Evolutionary conservation across 1,140 invertebrate species (phyloP).

Genomic region (Zeugodacus cucurbitae): DNA sequence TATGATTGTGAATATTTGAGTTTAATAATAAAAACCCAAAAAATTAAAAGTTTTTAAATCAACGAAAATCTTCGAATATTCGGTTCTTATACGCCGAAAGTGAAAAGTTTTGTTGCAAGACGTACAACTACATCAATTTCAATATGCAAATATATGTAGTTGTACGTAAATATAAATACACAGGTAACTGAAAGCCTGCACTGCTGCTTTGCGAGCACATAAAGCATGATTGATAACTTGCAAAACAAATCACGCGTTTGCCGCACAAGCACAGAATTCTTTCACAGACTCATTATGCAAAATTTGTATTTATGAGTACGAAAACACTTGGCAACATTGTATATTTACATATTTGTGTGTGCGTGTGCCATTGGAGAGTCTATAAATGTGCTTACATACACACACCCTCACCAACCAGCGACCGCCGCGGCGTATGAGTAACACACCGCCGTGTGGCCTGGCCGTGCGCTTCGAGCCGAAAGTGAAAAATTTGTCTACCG

Average conservation of each 20-base stretch:
- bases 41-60: no score
- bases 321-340: no score
- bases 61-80: no score
- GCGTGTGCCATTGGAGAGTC: background rate
- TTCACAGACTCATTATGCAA: background rate
- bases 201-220: background rate
- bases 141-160: no score
- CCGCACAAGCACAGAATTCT: background rate
- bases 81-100: no score
- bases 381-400: background rate
- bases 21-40: no score
- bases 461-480: background rate
- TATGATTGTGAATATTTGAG: no score
- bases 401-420: background rate
- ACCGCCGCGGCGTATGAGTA: background rate
- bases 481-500: background rate
- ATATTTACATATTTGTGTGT: background rate
- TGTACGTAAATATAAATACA: no score
- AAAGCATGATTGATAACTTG: slow-evolving; percentile 18
- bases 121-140: no score
- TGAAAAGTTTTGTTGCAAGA: no score
- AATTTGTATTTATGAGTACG: background rate
- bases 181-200: no score
- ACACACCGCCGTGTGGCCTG: background rate
- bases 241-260: slow-evolving; percentile 13